These are phyloP conservation scores for Trichogramma pretiosum DNA, from an alignment of 1,140 invertebrate species.

Conservation along the genomic window DNA sequence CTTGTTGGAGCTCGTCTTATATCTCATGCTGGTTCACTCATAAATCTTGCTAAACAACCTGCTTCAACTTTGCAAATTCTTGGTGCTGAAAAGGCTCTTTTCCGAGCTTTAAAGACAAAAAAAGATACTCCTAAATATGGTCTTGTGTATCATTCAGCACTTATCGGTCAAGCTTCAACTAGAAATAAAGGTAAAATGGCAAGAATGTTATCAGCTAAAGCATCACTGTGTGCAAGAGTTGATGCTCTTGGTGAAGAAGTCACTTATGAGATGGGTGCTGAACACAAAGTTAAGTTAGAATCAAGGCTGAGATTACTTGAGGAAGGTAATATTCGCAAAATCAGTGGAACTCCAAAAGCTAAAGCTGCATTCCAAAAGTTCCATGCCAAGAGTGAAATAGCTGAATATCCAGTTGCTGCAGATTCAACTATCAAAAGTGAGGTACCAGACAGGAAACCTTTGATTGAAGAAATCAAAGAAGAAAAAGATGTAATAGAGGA, in stretches of 20 bases:
- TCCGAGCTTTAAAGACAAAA: conserved; percentile 92
- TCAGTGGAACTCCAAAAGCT: conserved; percentile 81
- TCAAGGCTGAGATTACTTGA: conserved; percentile 67
- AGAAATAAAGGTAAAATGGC: conserved; percentile 89
- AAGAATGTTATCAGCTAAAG: conserved; percentile 93
- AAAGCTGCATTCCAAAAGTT: conserved; percentile 88
- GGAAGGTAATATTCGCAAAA: conserved; percentile 70
- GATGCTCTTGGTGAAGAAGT: conserved; percentile 92
- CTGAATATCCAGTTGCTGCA: conserved; percentile 52
- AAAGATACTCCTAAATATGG: conserved; percentile 99
- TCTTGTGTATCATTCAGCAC: conserved; percentile 92
- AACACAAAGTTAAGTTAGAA: conserved; percentile 84
- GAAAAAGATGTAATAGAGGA: conserved; percentile 23
- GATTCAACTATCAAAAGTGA: conserved; percentile 48
- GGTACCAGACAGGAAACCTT: conserved; percentile 42
- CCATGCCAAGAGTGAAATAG: conserved; percentile 67
- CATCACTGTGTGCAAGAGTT: conserved; percentile 82
- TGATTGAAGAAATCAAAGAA: conserved; percentile 35
- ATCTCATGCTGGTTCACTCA: conserved; percentile 88
- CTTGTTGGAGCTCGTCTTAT: conserved; percentile 92
- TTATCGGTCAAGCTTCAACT: conserved; percentile 65
- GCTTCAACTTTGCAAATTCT: conserved; percentile 98
- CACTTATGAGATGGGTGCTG: conserved; percentile 69
- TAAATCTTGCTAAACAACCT: conserved; percentile 96
- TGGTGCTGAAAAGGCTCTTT: conserved; percentile 96